Evolutionary conservation across 2,797 vertebrate genomes (phyloP).

Genomic region (Phoebastria nigripes): DNA sequence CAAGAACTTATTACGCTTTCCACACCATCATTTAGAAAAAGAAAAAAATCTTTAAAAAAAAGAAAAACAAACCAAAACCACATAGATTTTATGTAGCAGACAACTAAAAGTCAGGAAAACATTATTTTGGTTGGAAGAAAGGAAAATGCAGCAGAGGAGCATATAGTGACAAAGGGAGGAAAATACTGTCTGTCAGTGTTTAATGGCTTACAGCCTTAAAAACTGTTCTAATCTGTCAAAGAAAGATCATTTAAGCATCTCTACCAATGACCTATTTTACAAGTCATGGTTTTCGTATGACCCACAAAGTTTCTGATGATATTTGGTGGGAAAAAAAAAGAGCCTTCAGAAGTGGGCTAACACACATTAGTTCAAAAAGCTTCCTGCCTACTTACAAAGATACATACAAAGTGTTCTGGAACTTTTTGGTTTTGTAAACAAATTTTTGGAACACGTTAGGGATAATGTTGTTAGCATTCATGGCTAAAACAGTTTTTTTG

Average conservation of each 20-base stretch:
- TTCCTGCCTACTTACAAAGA: slow-evolving; percentile 40
- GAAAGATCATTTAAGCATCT: background rate
- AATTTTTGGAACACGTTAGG: slow-evolving; percentile 37
- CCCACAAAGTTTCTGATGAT: background rate
- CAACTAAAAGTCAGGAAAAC: background rate
- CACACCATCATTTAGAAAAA: background rate
- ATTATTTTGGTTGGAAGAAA: slow-evolving; percentile 15
- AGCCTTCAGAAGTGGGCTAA: background rate
- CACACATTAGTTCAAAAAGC: background rate
- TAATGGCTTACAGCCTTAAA: slow-evolving; percentile 11
- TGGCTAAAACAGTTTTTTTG: background rate
- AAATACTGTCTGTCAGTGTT: background rate
- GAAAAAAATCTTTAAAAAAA: background rate
- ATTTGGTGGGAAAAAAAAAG: background rate
- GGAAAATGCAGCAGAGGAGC: background rate
- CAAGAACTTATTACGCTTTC: background rate
- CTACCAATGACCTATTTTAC: background rate
- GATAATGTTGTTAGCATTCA: background rate
- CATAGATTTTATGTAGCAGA: background rate
- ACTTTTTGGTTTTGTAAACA: slow-evolving; percentile 57
- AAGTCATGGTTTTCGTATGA: background rate
- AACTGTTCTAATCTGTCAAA: background rate
- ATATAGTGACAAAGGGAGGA: background rate
- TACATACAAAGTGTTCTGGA: slow-evolving; percentile 48
- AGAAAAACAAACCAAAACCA: background rate